These are phyloP conservation scores for Drosophila elegans DNA, from an alignment of 1,140 invertebrate genomes.

Conservation along the genomic window DNA sequence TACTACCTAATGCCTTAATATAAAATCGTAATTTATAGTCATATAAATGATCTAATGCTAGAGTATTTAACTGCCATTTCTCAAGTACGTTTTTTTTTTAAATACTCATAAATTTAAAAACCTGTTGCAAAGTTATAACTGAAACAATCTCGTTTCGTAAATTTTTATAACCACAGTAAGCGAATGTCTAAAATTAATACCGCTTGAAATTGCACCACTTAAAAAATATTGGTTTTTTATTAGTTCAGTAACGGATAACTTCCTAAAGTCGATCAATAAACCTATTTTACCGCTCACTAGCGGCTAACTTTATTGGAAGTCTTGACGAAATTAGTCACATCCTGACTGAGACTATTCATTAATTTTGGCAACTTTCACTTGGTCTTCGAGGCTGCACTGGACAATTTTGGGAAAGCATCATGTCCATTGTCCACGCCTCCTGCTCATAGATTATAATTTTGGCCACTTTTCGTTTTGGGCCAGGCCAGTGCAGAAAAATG, in stretches of 20 bases:
- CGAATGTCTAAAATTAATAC: constrained; percentile 3
- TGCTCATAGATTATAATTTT: constrained; percentile 59
- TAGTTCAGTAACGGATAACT: background rate
- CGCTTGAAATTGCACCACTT: background rate
- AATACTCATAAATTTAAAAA: background rate
- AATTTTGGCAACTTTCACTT: constrained; percentile 44
- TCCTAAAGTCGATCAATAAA: constrained; percentile 22
- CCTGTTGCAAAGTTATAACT: background rate
- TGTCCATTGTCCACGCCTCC: constrained; percentile 61
- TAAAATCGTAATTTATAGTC: too few species aligned
- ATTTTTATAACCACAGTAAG: background rate
- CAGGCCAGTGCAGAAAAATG: constrained; percentile 64
- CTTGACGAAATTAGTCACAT: constrained; percentile 52
- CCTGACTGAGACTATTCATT: constrained; percentile 19
- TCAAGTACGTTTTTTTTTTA: too few species aligned
- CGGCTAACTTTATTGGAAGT: constrained; percentile 22
- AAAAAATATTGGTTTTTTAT: constrained; percentile 13
- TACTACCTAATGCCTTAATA: too few species aligned
- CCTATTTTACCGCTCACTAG: background rate
- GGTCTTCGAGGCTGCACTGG: constrained; percentile 5
- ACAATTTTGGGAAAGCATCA: constrained; percentile 64
- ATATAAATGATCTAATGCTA: too few species aligned
- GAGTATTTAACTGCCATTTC: too few species aligned
- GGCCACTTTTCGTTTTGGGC: constrained; percentile 32
- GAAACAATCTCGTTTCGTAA: background rate